A percentile compares a stretch with the other conserved stretches of the same genome.
Conservation (phyloP, 2,113 vertebrate genomes). For the Sorex fumeus region DNA sequence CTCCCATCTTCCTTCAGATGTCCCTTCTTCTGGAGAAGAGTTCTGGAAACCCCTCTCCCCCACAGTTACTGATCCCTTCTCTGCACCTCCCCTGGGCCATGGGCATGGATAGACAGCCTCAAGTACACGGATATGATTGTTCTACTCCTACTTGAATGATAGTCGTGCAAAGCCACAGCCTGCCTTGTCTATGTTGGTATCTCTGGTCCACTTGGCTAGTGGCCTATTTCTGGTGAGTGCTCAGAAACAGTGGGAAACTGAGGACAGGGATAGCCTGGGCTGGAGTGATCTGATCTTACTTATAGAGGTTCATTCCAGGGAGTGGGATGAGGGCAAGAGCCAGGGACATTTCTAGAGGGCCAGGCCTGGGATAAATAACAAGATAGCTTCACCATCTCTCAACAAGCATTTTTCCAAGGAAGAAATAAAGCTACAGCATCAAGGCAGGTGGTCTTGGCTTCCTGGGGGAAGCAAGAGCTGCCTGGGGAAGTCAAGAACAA, state of each 20-base stretch:
- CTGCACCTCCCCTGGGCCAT: accelerated
- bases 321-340: background rate
- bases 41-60: background rate
- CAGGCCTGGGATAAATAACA: background rate
- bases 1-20: background rate
- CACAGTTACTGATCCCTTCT: background rate
- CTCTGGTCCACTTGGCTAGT: background rate
- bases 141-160: background rate
- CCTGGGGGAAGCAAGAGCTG: background rate
- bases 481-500: background rate
- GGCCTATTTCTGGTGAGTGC: background rate
- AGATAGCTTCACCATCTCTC: background rate
- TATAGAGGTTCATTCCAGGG: background rate
- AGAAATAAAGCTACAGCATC: background rate
- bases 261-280: background rate
- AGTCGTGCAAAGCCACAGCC: background rate
- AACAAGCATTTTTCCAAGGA: conserved; percentile 19
- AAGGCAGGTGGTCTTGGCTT: background rate
- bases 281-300: background rate
- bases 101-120: accelerated
- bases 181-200: background rate
- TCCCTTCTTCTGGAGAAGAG: background rate
- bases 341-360: background rate
- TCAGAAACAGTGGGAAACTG: background rate
- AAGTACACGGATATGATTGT: accelerated